These are phyloP conservation scores for Doryteuthis pealeii DNA, from an alignment of 1,140 invertebrate genomes.

Conservation along the genomic window DNA sequence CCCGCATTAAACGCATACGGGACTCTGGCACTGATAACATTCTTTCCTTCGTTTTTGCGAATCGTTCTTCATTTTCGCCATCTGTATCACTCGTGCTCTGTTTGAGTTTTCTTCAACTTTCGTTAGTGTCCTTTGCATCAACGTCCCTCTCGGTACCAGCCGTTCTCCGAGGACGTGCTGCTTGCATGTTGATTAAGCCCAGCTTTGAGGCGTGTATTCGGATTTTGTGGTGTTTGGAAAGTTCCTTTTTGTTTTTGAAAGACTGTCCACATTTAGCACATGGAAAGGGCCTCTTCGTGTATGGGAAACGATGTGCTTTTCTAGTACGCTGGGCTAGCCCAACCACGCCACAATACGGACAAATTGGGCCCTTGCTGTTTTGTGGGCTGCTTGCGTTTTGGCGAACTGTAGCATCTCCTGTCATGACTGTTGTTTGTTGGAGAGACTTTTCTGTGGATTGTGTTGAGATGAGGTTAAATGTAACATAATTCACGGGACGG, in stretches of 20 bases:
- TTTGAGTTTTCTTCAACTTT: conserved; percentile 14
- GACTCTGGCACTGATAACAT: conserved; percentile 11
- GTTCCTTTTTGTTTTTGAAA: conserved; percentile 92
- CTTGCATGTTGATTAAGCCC: conserved; percentile 3
- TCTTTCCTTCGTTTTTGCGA: conserved; percentile 23
- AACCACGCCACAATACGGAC: conserved; percentile 84
- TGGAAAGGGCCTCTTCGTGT: conserved; percentile 87
- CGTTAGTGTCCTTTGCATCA: conserved; percentile 18
- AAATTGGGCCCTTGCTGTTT: conserved; percentile 70
- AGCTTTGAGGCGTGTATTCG: conserved; percentile 68
- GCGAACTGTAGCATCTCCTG: conserved; percentile 22
- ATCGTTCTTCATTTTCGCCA: conserved; percentile 22
- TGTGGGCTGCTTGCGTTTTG: conserved; percentile 44
- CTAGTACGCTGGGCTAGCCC: conserved; percentile 88
- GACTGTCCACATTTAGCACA: conserved; percentile 86
- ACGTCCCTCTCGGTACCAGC: conserved; percentile 11
- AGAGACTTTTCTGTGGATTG: conserved; percentile 13
- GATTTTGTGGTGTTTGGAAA: conserved; percentile 85
- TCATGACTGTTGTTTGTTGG: conserved; percentile 14
- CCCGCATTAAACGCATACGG: conserved; percentile 10
- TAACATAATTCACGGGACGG: conserved; percentile 11
- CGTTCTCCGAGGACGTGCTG: conserved; percentile 13
- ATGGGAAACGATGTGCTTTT: conserved; percentile 86
- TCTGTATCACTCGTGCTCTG: conserved; percentile 12
- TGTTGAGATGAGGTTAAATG: conserved; percentile 1